phyloP scores from a whole-genome alignment of 2,113 vertebrate genomes.

The Rhinopomastus cyanomelas region DNA sequence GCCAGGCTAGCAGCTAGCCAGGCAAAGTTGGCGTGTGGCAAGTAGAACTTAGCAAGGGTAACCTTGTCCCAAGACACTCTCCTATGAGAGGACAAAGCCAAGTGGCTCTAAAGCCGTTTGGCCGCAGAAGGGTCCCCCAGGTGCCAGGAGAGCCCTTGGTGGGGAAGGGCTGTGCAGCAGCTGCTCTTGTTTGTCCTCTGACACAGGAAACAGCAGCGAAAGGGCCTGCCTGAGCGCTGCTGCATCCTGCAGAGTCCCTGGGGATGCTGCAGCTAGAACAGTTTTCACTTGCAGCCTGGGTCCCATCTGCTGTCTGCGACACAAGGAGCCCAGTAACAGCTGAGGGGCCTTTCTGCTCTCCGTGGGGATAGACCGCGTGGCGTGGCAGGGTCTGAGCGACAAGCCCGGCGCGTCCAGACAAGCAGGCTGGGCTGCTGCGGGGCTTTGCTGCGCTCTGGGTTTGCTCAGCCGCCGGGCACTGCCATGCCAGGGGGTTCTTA shows the following conservation, averaged over 20 bases:
- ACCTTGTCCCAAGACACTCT: background rate
- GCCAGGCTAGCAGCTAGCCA: background rate
- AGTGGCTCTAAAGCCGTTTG: background rate
- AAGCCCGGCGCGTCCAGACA: background rate
- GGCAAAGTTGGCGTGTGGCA: background rate
- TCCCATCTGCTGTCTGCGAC: conserved; percentile 6
- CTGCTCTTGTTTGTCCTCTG: background rate
- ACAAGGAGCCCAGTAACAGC: background rate
- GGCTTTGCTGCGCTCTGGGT: background rate
- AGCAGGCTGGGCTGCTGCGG: background rate
- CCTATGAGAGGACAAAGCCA: background rate
- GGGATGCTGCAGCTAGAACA: background rate
- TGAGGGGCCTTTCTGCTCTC: background rate
- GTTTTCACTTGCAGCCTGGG: background rate
- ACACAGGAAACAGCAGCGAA: background rate
- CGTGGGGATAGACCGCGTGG: background rate
- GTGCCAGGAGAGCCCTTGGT: background rate
- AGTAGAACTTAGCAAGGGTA: background rate
- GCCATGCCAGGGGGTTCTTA: background rate
- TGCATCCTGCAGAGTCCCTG: background rate
- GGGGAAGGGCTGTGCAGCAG: background rate
- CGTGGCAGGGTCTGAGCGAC: background rate
- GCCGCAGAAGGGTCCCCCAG: background rate
- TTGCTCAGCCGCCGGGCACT: background rate
- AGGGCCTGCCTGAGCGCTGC: background rate